Conservation (phyloP, 2,888 invertebrate genomes). For the Melinaea menophilus region DNA sequence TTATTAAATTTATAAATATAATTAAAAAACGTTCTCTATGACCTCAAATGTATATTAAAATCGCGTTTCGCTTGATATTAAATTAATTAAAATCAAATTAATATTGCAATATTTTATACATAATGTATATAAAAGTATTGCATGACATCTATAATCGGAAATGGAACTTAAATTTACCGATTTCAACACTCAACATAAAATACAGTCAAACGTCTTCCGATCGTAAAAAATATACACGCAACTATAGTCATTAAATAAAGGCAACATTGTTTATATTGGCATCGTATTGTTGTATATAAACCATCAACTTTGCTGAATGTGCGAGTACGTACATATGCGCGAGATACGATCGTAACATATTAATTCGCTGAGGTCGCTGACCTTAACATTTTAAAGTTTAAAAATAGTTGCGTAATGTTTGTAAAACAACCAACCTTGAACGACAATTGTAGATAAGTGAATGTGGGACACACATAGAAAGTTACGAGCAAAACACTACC, state of each 20-base stretch:
- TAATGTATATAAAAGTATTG: background rate
- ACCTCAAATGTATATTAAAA: slow-evolving; percentile 1
- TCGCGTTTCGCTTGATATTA: background rate
- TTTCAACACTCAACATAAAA: slow-evolving; percentile 15
- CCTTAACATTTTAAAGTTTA: slow-evolving; percentile 45
- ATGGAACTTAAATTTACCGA: slow-evolving; percentile 8
- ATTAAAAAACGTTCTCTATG: too few species aligned
- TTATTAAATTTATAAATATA: background rate
- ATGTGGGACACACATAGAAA: slow-evolving; percentile 15
- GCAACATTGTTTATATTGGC: slow-evolving; percentile 25
- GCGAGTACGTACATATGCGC: slow-evolving; percentile 17
- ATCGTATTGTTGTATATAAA: slow-evolving; percentile 12
- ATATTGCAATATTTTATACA: too few species aligned
- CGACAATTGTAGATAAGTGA: slow-evolving; percentile 38
- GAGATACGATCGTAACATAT: slow-evolving; percentile 30
- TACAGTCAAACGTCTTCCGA: slow-evolving; percentile 17
- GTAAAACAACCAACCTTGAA: slow-evolving; percentile 56
- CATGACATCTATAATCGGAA: slow-evolving; percentile 5
- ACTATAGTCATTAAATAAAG: slow-evolving; percentile 21
- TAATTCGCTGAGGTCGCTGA: slow-evolving; percentile 46
- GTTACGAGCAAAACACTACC: slow-evolving; percentile 6
- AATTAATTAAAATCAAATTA: too few species aligned
- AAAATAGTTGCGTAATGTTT: slow-evolving; percentile 52
- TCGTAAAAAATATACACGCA: slow-evolving; percentile 23
- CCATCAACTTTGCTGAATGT: slow-evolving; percentile 17